A percentile compares a stretch with the other conserved stretches of the same genome.
These are phyloP conservation scores for Drosophila paranaensis DNA, from an alignment of 2,888 invertebrate genomes.

Conservation along the genomic window DNA sequence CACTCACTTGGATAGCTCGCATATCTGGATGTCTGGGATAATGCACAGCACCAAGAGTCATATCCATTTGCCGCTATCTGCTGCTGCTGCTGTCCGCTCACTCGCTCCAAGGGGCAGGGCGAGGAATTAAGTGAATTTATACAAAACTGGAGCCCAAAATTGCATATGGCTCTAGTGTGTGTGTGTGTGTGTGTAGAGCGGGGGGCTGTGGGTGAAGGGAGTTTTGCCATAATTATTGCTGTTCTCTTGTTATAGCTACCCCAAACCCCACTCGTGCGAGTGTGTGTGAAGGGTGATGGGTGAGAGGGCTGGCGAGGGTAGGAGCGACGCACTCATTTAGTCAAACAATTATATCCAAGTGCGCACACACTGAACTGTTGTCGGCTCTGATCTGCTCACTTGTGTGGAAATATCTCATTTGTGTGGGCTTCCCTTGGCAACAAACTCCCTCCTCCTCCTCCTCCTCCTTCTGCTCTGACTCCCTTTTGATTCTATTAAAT, in stretches of 20 bases:
- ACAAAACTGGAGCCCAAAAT: slow-evolving; percentile 45
- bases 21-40: slow-evolving; percentile 32
- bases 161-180: slow-evolving; percentile 37
- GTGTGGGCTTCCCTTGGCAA: slow-evolving; percentile 20
- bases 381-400: slow-evolving; percentile 61
- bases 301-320: not conserved
- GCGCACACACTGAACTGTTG: slow-evolving; percentile 61
- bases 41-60: slow-evolving; percentile 49
- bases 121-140: slow-evolving; percentile 77
- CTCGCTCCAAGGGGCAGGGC: slow-evolving; percentile 54
- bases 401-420: slow-evolving; percentile 77
- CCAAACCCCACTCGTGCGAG: slow-evolving; percentile 8
- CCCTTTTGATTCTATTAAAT: slow-evolving; percentile 79
- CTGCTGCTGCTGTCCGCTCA: not conserved
- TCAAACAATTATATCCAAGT: slow-evolving; percentile 76
- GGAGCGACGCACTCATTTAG: slow-evolving; percentile 69
- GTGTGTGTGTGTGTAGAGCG: too few relatives aligned
- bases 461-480: not conserved
- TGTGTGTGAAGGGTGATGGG: slow-evolving; percentile 24
- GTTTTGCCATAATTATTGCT: slow-evolving; percentile 76
- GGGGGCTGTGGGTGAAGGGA: slow-evolving; percentile 31
- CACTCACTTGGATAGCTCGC: slow-evolving; percentile 19
- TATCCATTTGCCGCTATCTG: slow-evolving; percentile 50
- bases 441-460: not conserved
- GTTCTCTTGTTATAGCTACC: slow-evolving; percentile 34